Percentiles rank a stretch among this genome's conserved stretches.
phyloP scores from a whole-genome alignment of 1,140 invertebrate species.

The Temnothorax nylanderi region DNA sequence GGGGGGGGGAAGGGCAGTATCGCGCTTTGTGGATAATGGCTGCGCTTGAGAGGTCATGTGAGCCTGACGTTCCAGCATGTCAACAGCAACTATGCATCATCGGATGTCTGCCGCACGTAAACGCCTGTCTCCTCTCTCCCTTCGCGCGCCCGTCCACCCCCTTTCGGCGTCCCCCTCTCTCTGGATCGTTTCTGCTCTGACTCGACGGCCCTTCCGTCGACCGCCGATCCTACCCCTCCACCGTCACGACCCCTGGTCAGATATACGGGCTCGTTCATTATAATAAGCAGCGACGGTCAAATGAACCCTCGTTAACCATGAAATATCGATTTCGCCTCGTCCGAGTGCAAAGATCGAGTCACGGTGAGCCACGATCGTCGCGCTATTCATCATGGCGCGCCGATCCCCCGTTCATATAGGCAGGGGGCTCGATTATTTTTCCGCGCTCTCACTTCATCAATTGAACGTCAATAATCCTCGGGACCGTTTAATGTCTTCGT shows the following conservation, averaged over 20 bases:
- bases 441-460: too few species aligned
- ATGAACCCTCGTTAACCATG: conserved; percentile 68
- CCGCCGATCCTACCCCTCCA: neutral
- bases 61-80: conserved; percentile 84
- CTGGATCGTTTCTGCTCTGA: neutral
- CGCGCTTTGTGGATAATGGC: conserved; percentile 80
- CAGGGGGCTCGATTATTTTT: neutral
- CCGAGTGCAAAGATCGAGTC: conserved; percentile 13
- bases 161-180: neutral
- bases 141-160: neutral
- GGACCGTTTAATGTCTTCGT: neutral
- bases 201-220: conserved; percentile 23
- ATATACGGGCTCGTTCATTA: conserved; percentile 76
- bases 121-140: conserved; percentile 70
- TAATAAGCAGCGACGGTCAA: conserved; percentile 77
- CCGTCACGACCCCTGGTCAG: conserved; percentile 19
- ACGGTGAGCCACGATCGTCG: neutral
- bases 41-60: conserved; percentile 82
- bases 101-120: conserved; percentile 83
- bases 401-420: neutral
- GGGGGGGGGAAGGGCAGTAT: neutral
- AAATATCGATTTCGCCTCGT: conserved; percentile 63
- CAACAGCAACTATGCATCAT: conserved; percentile 86
- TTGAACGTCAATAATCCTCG: neutral
- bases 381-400: neutral